phyloP scores from a whole-genome alignment of 2,888 invertebrate species.

The Acanthoscelides obtectus region DNA sequence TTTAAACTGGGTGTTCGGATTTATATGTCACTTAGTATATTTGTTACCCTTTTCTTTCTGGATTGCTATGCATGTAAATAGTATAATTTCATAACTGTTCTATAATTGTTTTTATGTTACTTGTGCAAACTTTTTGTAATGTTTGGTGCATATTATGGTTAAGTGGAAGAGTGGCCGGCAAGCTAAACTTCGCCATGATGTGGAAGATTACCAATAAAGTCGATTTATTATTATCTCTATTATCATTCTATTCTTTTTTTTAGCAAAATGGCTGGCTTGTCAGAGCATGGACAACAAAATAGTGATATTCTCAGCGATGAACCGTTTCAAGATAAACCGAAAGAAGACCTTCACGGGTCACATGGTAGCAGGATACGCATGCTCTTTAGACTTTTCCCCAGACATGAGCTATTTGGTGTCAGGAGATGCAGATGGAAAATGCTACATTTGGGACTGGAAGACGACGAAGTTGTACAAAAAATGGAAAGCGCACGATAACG shows the following conservation, averaged over 20 bases:
- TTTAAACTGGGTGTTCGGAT: too few species aligned
- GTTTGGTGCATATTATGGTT: too few species aligned
- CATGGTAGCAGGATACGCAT: conserved; percentile 99
- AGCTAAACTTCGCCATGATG: too few species aligned
- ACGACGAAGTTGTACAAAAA: conserved; percentile 96
- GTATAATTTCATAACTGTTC: too few species aligned
- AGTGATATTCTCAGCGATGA: conserved; percentile 94
- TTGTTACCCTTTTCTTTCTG: too few species aligned
- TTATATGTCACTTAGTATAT: too few species aligned
- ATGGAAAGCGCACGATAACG: conserved; percentile 99
- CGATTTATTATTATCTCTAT: background rate
- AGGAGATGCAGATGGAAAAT: conserved; percentile 98
- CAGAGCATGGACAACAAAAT: conserved; percentile 99
- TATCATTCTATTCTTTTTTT: conserved; percentile 3
- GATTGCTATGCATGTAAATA: too few species aligned
- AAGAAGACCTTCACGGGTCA: conserved; percentile 98
- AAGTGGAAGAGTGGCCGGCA: too few species aligned
- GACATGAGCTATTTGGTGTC: conserved; percentile 98
- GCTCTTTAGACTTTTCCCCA: conserved; percentile 93
- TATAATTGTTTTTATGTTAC: too few species aligned
- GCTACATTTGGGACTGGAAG: conserved; percentile 99
- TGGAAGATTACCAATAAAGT: too few species aligned
- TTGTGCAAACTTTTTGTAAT: too few species aligned
- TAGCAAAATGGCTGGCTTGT: conserved; percentile 91
- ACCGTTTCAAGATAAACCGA: conserved; percentile 95